These are phyloP conservation scores for Pardalotus punctatus DNA, from an alignment of 2,113 vertebrate species.

Conservation along the genomic window DNA sequence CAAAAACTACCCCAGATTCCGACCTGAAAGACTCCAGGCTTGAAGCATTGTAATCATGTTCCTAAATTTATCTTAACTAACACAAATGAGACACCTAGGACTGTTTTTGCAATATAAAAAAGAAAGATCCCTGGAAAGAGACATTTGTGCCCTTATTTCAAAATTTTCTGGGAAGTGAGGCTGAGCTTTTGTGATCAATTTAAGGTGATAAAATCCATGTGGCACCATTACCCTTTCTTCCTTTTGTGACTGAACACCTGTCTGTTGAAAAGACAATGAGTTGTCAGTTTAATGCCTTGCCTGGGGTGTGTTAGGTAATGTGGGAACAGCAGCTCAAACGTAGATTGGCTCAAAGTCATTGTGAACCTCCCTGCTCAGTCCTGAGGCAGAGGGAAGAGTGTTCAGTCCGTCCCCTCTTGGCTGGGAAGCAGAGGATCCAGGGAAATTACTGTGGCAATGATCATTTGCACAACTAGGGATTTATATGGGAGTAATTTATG, in stretches of 20 bases:
- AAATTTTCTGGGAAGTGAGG: neutral
- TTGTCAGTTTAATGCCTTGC: neutral
- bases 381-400: neutral
- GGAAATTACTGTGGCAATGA: neutral
- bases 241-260: neutral
- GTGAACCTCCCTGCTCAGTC: neutral
- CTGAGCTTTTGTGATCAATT: neutral
- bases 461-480: neutral
- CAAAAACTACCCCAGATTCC: neutral
- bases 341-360: neutral
- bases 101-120: neutral
- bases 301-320: neutral
- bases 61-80: neutral
- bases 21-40: neutral
- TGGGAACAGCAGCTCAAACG: neutral
- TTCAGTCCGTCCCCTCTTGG: neutral
- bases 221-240: neutral
- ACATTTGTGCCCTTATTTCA: neutral
- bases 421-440: neutral
- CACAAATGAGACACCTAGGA: neutral
- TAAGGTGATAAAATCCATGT: neutral
- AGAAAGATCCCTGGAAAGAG: neutral
- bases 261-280: neutral
- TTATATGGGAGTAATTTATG: neutral
- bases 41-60: neutral